Percentiles rank a stretch among this genome's conserved stretches.
Conservation (phyloP, 2,113 vertebrate genomes). For the Stercorarius parasiticus region DNA sequence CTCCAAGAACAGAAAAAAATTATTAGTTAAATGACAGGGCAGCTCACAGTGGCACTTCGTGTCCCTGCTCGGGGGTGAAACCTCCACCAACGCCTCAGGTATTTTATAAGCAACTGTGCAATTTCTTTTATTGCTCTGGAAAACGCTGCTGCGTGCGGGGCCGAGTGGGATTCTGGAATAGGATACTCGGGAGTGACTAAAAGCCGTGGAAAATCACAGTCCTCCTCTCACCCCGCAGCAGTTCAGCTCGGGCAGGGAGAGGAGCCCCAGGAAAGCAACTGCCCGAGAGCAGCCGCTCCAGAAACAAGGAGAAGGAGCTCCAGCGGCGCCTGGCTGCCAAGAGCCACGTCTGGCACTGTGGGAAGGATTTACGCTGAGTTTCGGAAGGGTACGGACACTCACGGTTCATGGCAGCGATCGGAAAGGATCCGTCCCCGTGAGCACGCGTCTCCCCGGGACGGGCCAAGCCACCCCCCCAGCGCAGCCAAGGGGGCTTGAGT, state of each 20-base stretch:
- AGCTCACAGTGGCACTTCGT: neutral
- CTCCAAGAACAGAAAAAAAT: neutral
- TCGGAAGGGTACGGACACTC: neutral
- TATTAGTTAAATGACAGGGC: rapidly evolving
- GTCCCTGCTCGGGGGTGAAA: neutral
- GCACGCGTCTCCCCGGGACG: no score
- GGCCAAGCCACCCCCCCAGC: neutral
- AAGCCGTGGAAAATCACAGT: neutral
- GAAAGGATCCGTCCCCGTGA: neutral
- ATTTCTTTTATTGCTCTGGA: neutral
- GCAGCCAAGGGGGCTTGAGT: neutral
- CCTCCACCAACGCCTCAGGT: neutral
- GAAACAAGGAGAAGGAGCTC: neutral
- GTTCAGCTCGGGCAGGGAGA: neutral
- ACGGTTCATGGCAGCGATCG: rapidly evolving
- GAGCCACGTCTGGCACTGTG: neutral
- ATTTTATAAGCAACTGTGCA: neutral
- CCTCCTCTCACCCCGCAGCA: neutral
- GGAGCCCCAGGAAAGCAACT: neutral
- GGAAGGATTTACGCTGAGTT: neutral
- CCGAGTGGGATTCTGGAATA: neutral
- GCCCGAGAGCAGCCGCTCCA: neutral
- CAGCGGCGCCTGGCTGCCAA: rapidly evolving
- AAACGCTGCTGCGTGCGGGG: neutral
- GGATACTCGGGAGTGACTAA: neutral